Evolutionary conservation across 2,888 invertebrate genomes (phyloP).

Genomic region (Erebia epiphron): DNA sequence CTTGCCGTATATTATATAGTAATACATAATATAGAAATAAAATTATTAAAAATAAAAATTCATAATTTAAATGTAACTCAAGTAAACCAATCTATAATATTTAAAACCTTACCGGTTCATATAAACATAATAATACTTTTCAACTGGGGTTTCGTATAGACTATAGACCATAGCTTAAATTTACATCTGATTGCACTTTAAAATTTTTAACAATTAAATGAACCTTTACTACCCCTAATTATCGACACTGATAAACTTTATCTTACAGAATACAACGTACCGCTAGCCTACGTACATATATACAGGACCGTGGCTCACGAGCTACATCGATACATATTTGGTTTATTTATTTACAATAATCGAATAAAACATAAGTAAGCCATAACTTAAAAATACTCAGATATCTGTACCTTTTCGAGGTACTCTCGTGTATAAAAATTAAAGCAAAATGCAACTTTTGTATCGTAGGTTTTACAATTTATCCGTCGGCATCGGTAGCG

Average conservation of each 20-base stretch:
- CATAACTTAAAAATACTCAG: slow-evolving; percentile 73
- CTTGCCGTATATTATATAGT: slow-evolving; percentile 64
- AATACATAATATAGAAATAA: slow-evolving; percentile 57
- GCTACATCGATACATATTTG: slow-evolving; percentile 74
- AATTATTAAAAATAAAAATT: slow-evolving; percentile 75
- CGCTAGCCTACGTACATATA: slow-evolving; percentile 65
- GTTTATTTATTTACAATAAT: slow-evolving; percentile 80
- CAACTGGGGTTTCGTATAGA: slow-evolving; percentile 74
- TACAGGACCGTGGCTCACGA: slow-evolving; percentile 62
- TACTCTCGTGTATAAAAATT: slow-evolving; percentile 67
- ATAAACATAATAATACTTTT: slow-evolving; percentile 83
- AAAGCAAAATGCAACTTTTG: slow-evolving; percentile 81
- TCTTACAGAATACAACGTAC: slow-evolving; percentile 55
- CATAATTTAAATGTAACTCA: slow-evolving; percentile 79
- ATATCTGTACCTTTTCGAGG: slow-evolving; percentile 75
- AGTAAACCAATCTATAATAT: slow-evolving; percentile 79
- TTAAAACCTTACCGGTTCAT: slow-evolving; percentile 79
- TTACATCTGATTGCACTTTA: slow-evolving; percentile 80
- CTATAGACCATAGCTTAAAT: slow-evolving; percentile 72
- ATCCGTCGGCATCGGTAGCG: slow-evolving; percentile 52
- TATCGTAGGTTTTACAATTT: slow-evolving; percentile 65
- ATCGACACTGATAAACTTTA: slow-evolving; percentile 59
- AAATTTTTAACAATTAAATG: slow-evolving; percentile 74
- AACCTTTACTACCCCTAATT: slow-evolving; percentile 55
- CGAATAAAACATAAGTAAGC: slow-evolving; percentile 60